Percentiles rank a stretch among this genome's conserved stretches.
Evolutionary conservation across 2,113 vertebrate species (phyloP).

Genomic region (Herpailurus yagouaroundi): DNA sequence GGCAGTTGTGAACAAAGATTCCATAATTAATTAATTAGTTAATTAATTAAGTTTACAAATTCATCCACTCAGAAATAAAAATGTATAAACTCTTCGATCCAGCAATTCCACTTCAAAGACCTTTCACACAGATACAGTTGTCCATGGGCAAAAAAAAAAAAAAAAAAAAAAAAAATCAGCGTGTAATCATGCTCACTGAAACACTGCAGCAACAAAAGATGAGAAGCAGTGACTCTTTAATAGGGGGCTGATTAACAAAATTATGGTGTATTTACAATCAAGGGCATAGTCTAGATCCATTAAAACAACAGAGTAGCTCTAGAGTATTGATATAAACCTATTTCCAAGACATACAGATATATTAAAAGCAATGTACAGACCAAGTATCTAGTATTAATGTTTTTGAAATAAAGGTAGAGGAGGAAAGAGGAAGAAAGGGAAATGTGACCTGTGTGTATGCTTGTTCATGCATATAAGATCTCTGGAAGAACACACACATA

Average conservation of each 20-base stretch:
- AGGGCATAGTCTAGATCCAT: background rate
- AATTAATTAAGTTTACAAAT: too few species aligned
- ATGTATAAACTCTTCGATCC: background rate
- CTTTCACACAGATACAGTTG: background rate
- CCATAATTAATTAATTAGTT: too few species aligned
- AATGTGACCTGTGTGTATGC: background rate
- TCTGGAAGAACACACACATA: background rate
- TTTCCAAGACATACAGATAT: conserved; percentile 25
- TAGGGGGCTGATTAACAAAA: background rate
- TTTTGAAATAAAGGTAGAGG: conserved; percentile 9
- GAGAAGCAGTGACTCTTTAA: background rate
- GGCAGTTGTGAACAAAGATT: too few species aligned
- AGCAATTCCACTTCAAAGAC: background rate
- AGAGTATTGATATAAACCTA: background rate
- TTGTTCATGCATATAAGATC: background rate
- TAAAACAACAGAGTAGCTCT: background rate
- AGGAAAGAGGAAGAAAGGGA: background rate
- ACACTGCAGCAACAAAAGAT: background rate
- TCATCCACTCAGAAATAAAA: conserved; percentile 30
- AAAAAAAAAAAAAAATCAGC: too few species aligned
- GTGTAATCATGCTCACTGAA: background rate
- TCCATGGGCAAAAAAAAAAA: background rate
- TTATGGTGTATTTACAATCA: background rate
- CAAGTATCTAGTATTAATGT: background rate
- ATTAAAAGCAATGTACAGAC: background rate